Evolutionary conservation across 2,797 vertebrate species (phyloP).

Genomic region (Gymnothorax reevesii): DNA sequence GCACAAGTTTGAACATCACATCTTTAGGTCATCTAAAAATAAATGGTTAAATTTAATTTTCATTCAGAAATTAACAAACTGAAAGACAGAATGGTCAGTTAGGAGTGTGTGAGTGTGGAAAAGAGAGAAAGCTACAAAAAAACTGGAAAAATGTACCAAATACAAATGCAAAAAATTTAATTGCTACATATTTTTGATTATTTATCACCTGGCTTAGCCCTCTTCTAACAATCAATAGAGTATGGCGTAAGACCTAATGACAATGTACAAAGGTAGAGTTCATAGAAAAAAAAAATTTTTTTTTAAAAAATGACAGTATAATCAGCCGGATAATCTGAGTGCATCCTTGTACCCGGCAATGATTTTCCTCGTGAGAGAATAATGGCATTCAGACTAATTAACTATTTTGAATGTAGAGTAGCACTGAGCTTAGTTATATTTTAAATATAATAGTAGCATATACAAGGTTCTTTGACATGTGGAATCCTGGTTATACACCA

Average conservation of each 20-base stretch:
- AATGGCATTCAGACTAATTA: no score
- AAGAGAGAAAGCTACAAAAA: not conserved
- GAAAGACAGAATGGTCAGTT: not conserved
- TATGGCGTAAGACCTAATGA: constrained; percentile 25
- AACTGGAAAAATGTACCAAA: not conserved
- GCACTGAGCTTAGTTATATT: no score
- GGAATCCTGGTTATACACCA: no score
- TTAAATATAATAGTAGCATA: no score
- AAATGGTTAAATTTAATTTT: not conserved
- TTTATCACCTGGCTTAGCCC: constrained; percentile 18
- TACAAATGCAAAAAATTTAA: constrained; percentile 21
- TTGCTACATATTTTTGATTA: constrained; percentile 25
- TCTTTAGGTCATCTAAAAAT: not conserved
- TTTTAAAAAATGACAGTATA: no score
- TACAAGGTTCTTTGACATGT: no score
- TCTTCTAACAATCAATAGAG: constrained; percentile 35
- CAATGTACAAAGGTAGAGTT: not conserved
- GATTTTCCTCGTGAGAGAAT: no score
- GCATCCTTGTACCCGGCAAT: no score
- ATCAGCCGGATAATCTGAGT: no score
- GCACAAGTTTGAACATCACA: not conserved
- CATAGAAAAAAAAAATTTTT: no score
- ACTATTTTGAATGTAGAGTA: no score
- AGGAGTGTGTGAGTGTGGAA: not conserved
- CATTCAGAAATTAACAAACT: not conserved